Evolutionary conservation across 2,888 invertebrate genomes (phyloP).

Genomic region (Cynaeus angustus): DNA sequence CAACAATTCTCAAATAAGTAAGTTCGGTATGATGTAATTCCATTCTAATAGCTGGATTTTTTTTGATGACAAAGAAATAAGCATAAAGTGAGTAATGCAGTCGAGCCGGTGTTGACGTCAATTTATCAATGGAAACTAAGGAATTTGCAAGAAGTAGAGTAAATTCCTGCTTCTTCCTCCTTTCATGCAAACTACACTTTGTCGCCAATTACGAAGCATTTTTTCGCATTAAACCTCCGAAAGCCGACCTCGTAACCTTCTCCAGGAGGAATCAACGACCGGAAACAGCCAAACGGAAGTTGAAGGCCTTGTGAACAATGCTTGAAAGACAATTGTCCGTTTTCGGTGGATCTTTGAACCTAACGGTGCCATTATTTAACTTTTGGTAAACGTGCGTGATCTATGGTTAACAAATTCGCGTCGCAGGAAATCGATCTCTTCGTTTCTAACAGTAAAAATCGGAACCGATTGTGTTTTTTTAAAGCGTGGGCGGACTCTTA

Average conservation of each 20-base stretch:
- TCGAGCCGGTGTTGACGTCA: too few relatives aligned
- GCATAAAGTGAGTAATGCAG: too few relatives aligned
- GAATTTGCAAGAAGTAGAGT: too few relatives aligned
- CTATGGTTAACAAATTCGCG: neutral
- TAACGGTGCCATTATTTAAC: slow-evolving; percentile 16
- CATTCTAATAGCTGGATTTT: too few relatives aligned
- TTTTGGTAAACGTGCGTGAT: slow-evolving; percentile 2
- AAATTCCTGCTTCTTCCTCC: too few relatives aligned
- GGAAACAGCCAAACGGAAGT: slow-evolving; percentile 35
- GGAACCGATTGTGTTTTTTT: slow-evolving; percentile 4
- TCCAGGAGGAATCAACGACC: slow-evolving; percentile 14
- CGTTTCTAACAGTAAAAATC: slow-evolving; percentile 1
- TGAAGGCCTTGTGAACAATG: slow-evolving; percentile 35
- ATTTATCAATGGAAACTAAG: too few relatives aligned
- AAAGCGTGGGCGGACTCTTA: neutral
- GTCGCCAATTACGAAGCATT: too few relatives aligned
- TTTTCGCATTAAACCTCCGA: too few relatives aligned
- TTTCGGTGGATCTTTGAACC: slow-evolving; percentile 35
- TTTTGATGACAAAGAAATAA: too few relatives aligned
- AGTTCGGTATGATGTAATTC: too few relatives aligned
- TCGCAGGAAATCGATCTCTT: slow-evolving; percentile 2
- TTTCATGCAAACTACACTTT: too few relatives aligned
- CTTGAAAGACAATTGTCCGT: slow-evolving; percentile 8
- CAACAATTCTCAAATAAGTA: too few relatives aligned
- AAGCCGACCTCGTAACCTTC: neutral